These are phyloP conservation scores for Parus major DNA, from an alignment of 2,113 vertebrate genomes.

Conservation along the genomic window DNA sequence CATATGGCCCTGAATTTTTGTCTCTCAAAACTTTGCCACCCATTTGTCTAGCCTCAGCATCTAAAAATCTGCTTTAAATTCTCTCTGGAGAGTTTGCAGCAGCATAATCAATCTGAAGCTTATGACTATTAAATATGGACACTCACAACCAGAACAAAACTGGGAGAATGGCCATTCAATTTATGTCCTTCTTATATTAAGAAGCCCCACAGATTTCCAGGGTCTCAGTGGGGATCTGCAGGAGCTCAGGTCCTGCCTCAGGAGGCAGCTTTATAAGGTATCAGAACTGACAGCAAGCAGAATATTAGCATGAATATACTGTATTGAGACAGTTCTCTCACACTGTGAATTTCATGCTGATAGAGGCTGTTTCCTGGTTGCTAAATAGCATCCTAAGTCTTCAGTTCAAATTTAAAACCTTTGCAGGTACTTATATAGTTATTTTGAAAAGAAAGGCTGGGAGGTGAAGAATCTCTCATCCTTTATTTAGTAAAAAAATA, in stretches of 20 bases:
- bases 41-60: not conserved
- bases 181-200: not conserved
- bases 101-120: not conserved
- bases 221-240: not conserved
- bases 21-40: slow-evolving; percentile 16
- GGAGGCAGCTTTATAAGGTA: slow-evolving; percentile 38
- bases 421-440: slow-evolving; percentile 20
- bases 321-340: slow-evolving; percentile 45
- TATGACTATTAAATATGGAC: not conserved
- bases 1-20: slow-evolving; percentile 38
- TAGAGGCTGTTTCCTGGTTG: slow-evolving; percentile 50
- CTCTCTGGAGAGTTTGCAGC: not conserved
- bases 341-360: slow-evolving; percentile 54
- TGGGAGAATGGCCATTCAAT: not conserved
- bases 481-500: not conserved
- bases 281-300: slow-evolving; percentile 41
- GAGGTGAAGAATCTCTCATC: slow-evolving; percentile 22
- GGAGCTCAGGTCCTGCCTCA: slow-evolving; percentile 25
- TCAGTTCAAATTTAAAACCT: slow-evolving; percentile 43
- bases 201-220: not conserved
- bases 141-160: not conserved
- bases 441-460: slow-evolving; percentile 37
- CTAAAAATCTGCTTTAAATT: slow-evolving; percentile 23
- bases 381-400: slow-evolving; percentile 49
- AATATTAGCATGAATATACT: slow-evolving; percentile 48